Conservation (phyloP, 1,140 invertebrate genomes). For the Sycobia sp. region DNA sequence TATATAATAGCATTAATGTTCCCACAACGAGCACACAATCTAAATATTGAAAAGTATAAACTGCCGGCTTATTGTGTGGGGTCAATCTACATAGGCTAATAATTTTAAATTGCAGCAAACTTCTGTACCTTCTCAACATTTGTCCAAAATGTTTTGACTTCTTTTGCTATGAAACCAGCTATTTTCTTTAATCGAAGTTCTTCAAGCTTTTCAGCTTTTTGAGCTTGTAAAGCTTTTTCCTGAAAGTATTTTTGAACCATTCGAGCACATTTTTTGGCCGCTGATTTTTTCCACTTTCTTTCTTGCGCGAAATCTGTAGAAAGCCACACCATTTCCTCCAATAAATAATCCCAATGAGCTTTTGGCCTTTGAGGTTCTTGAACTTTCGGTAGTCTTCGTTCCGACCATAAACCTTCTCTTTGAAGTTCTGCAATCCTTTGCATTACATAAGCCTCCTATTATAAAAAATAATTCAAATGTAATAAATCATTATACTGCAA, state of each 20-base stretch:
- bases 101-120: constrained; percentile 7
- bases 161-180: constrained; percentile 88
- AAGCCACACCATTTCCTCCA: constrained; percentile 99
- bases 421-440: constrained; percentile 87
- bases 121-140: constrained; percentile 92
- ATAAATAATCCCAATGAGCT: constrained; percentile 97
- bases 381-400: constrained; percentile 88
- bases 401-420: constrained; percentile 91
- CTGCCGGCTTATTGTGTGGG: constrained; percentile 62
- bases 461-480: constrained; percentile 3
- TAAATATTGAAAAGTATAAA: constrained; percentile 48
- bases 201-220: constrained; percentile 90
- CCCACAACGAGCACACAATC: constrained; percentile 62
- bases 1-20: constrained; percentile 50
- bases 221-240: constrained; percentile 87
- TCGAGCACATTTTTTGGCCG: constrained; percentile 88
- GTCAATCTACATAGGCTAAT: constrained; percentile 34
- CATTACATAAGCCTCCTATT: constrained; percentile 87
- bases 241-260: constrained; percentile 97
- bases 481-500: too few relatives aligned
- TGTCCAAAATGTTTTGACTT: constrained; percentile 93
- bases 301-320: constrained; percentile 97
- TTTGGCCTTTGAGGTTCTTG: constrained; percentile 88
- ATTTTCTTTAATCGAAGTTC: constrained; percentile 84
- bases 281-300: constrained; percentile 95